Conservation (phyloP, 2,888 invertebrate species). For the Aleiodes leptofemur region DNA sequence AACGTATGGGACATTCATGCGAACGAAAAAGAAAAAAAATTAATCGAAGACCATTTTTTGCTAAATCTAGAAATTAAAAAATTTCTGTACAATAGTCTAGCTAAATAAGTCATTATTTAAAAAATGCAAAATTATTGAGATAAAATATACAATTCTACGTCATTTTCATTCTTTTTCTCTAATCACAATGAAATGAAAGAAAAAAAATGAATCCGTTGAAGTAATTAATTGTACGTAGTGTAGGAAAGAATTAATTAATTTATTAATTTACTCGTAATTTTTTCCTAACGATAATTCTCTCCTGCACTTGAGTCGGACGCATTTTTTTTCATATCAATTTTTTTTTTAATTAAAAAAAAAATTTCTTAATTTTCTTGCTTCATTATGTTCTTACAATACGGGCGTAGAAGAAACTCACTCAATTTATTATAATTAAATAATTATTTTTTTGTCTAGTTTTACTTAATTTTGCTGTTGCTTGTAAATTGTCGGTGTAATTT, state of each 20-base stretch:
- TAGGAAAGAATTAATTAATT: slow-evolving; percentile 24
- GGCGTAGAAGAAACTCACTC: background rate
- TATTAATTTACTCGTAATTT: slow-evolving; percentile 5
- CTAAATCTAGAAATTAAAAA: slow-evolving; percentile 14
- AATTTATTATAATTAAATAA: slow-evolving; percentile 40
- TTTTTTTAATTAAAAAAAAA: background rate
- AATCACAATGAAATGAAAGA: slow-evolving; percentile 18
- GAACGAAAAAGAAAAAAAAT: background rate
- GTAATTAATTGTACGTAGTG: slow-evolving; percentile 18
- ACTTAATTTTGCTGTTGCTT: slow-evolving; percentile 5
- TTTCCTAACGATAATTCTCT: slow-evolving; percentile 40
- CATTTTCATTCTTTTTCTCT: background rate
- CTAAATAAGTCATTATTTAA: slow-evolving; percentile 16
- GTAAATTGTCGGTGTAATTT: slow-evolving; percentile 58
- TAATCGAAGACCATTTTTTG: slow-evolving; percentile 10
- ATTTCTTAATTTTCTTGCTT: background rate
- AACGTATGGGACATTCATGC: slow-evolving; percentile 10
- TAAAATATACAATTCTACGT: slow-evolving; percentile 7
- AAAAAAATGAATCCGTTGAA: slow-evolving; percentile 1
- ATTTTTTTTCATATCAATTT: slow-evolving; percentile 8
- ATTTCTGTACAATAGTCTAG: slow-evolving; percentile 31
- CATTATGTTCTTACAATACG: background rate
- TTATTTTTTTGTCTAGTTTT: slow-evolving; percentile 9
- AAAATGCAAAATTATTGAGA: slow-evolving; percentile 17
- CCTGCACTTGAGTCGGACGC: slow-evolving; percentile 40